Conservation (phyloP, 1,140 invertebrate genomes). For the Bombus pyrosoma region DNA sequence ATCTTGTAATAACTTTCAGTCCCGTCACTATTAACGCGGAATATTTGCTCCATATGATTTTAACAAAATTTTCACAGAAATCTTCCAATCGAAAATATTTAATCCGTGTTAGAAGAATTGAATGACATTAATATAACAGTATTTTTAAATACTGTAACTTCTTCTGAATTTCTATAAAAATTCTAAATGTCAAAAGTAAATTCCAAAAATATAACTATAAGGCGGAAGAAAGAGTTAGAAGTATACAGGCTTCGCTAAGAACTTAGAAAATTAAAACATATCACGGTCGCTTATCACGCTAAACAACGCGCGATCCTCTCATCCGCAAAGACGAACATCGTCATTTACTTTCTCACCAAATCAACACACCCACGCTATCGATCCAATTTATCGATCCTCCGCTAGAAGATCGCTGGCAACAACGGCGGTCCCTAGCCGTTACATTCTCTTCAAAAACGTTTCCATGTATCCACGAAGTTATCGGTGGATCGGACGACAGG, state of each 20-base stretch:
- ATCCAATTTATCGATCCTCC: not conserved
- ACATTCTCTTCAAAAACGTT: not conserved
- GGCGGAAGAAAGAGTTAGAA: no score
- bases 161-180: no score
- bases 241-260: no score
- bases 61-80: not conserved
- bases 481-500: not conserved
- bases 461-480: not conserved
- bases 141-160: no score
- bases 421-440: not conserved
- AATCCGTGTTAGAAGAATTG: not conserved
- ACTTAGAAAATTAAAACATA: not conserved
- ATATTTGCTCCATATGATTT: not conserved
- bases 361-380: slow-evolving; percentile 1
- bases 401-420: not conserved
- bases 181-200: no score
- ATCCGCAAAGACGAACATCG: not conserved
- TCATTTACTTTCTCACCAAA: not conserved
- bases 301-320: not conserved
- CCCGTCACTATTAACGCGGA: not conserved
- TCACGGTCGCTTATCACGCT: not conserved
- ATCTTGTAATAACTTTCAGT: not conserved
- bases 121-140: no score
- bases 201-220: no score
- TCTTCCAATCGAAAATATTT: not conserved